A percentile compares a stretch with the other conserved stretches of the same genome.
Evolutionary conservation across 2,888 invertebrate species (phyloP).

Genomic region (Drosophila atripex): DNA sequence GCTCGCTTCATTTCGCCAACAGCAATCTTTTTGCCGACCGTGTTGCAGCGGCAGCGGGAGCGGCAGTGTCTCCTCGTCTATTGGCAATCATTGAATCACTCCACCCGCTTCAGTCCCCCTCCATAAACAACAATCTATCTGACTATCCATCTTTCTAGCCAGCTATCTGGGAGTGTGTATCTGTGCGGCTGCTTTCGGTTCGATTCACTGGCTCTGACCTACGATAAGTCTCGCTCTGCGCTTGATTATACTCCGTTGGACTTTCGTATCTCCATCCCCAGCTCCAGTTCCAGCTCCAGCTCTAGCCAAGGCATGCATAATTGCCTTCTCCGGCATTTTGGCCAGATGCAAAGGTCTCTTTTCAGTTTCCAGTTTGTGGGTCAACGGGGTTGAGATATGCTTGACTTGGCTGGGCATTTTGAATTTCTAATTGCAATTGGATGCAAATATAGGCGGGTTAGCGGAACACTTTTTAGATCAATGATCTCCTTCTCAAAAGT

Average conservation of each 20-base stretch:
- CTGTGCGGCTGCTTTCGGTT: conserved; percentile 15
- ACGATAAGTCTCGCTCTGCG: conserved; percentile 67
- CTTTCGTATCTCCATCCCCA: conserved; percentile 32
- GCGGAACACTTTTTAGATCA: conserved; percentile 8
- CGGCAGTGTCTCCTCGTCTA: conserved; percentile 31
- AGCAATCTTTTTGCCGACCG: conserved; percentile 24
- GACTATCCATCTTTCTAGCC: conserved; percentile 15
- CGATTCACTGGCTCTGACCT: conserved; percentile 61
- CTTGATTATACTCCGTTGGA: conserved; percentile 60
- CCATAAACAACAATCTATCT: background rate
- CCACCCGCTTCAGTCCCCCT: background rate
- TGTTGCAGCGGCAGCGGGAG: conserved; percentile 3
- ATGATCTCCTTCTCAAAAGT: conserved; percentile 1
- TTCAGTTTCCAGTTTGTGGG: conserved; percentile 46
- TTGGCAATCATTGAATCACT: conserved; percentile 47
- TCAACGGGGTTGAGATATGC: conserved; percentile 46
- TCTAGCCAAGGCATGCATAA: conserved; percentile 57
- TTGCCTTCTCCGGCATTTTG: conserved; percentile 36
- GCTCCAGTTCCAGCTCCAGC: background rate
- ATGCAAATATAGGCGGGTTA: conserved; percentile 17
- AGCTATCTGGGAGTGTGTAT: conserved; percentile 54
- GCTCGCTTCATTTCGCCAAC: conserved; percentile 52
- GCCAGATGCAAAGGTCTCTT: conserved; percentile 34
- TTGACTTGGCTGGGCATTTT: conserved; percentile 36
- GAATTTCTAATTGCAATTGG: conserved; percentile 55